Percentiles rank a stretch among this genome's conserved stretches.
Evolutionary conservation across 1,140 invertebrate genomes (phyloP).

Genomic region (Ceratosolen solmsi): DNA sequence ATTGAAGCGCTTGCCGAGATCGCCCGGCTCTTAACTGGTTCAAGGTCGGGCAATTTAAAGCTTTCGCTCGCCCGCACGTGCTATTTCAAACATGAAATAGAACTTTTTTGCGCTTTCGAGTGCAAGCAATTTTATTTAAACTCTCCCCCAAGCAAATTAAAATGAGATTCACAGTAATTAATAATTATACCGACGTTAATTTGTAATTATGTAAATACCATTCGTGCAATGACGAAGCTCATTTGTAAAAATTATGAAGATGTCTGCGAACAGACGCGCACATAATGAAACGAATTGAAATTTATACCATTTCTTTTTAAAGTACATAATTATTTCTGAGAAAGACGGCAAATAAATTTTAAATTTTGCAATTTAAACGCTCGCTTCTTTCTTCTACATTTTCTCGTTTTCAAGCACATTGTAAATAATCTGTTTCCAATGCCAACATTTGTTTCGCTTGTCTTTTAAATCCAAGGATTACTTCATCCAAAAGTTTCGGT

Average conservation of each 20-base stretch:
- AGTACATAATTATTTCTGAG: neutral
- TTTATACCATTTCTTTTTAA: neutral
- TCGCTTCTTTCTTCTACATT: neutral
- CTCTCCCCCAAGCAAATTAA: slow-evolving; percentile 12
- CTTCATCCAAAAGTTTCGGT: too few relatives aligned
- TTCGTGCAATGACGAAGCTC: neutral
- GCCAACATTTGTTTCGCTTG: too few relatives aligned
- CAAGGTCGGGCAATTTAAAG: slow-evolving; percentile 56
- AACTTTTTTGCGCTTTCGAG: slow-evolving; percentile 31
- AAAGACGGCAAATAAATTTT: neutral
- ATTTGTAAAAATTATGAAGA: neutral
- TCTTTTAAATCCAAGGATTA: too few relatives aligned
- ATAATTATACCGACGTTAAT: slow-evolving; percentile 21
- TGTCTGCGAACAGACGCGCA: neutral
- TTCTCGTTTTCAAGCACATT: neutral
- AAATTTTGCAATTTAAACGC: neutral
- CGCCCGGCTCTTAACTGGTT: slow-evolving; percentile 52
- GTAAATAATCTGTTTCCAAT: neutral
- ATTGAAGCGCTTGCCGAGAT: slow-evolving; percentile 41
- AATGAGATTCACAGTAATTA: slow-evolving; percentile 31
- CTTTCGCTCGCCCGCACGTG: slow-evolving; percentile 47
- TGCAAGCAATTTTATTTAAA: slow-evolving; percentile 33
- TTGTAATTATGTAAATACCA: slow-evolving; percentile 13
- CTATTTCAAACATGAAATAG: slow-evolving; percentile 45
- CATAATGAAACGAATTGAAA: neutral